phyloP scores from a whole-genome alignment of 2,888 invertebrate genomes.

The Rhabditoides inermis region DNA sequence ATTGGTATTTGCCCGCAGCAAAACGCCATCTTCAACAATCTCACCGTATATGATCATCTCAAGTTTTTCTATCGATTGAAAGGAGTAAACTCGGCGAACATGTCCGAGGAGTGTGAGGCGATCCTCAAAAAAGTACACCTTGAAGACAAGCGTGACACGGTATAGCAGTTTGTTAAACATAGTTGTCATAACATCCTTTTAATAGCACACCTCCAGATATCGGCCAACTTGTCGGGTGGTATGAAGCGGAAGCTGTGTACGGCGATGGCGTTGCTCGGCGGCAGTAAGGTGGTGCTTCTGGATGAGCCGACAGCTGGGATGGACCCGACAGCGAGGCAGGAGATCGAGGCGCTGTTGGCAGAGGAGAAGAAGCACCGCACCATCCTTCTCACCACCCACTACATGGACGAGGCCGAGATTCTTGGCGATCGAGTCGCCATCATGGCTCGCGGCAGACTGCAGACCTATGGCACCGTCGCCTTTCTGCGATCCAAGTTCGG shows the following conservation, averaged over 20 bases:
- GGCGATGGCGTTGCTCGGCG: constrained; percentile 43
- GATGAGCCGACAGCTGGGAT: no score
- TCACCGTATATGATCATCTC: constrained; percentile 48
- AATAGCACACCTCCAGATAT: no score
- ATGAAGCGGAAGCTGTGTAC: constrained; percentile 49
- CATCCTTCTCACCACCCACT: constrained; percentile 37
- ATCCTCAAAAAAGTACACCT: constrained; percentile 27
- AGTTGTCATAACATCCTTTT: no score
- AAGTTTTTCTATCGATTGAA: constrained; percentile 39
- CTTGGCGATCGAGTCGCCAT: constrained; percentile 40
- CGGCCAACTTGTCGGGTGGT: constrained; percentile 40
- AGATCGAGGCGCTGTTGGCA: no score
- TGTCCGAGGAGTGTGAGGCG: constrained; percentile 18
- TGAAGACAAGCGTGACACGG: constrained; percentile 22
- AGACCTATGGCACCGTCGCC: constrained; percentile 32
- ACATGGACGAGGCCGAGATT: constrained; percentile 39
- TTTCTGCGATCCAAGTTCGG: constrained; percentile 40
- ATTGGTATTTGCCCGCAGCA: constrained; percentile 46
- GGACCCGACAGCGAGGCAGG: no score
- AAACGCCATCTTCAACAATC: constrained; percentile 40
- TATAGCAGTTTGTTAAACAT: constrained; percentile 2
- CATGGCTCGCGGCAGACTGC: constrained; percentile 40
- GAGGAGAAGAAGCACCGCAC: no score
- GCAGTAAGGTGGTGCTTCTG: constrained; percentile 31
- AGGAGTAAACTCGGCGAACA: constrained; percentile 12